Base-by-base conservation (phyloP, 2,888 invertebrate species). In the Eupithecia subfuscata region DNA sequence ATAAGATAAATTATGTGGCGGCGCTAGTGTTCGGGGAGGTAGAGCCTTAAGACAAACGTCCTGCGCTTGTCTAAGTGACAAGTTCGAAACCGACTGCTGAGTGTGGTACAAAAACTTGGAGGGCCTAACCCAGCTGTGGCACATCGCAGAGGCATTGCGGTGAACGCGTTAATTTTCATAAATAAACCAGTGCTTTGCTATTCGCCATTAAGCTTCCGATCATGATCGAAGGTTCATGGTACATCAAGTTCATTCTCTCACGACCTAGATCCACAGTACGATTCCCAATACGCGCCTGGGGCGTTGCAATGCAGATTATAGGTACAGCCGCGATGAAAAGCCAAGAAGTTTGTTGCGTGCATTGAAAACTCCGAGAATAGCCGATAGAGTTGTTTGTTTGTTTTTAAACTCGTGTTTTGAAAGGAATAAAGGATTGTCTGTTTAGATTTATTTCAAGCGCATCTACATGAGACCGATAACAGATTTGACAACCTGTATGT, bases 191-290 rank as follows among this genome's bases (percentile, higher is more conserved):
- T 22, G 11, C 48, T 3, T n/a, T 56, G 22, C 22, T 56, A 56
- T 56, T 56, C 52, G 52, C 11, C 52, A 56, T 56, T 56, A 56
- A n/a, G 52, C 52, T n/a, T 67, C 64, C 34, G 6, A 68, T 16
- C 18, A 64, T 68, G 25, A 68, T 68, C 43, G 68, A 68, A 68
- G 68, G 68, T 43, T 69, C 52, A 25, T 64, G 60, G 0, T 68
- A 64, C 60, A 60, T 34, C 18, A 75, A 72, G 72, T 77, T 74
- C 72, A 70, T 67, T 77, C 70, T 74, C 69, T 64, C 74, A 84
- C 90, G 91, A 89, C 91, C 91, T 87, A 92, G 86, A 89, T 91
- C 82, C 84, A 84, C 88, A 88, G 88, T 89, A 86, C 88, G 87
- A 88, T 88, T 89, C 85, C 84, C 83, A 87, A 89, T 89, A 87